Evolutionary conservation across 2,113 vertebrate species (phyloP).

Genomic region (Desmodus rotundus): DNA sequence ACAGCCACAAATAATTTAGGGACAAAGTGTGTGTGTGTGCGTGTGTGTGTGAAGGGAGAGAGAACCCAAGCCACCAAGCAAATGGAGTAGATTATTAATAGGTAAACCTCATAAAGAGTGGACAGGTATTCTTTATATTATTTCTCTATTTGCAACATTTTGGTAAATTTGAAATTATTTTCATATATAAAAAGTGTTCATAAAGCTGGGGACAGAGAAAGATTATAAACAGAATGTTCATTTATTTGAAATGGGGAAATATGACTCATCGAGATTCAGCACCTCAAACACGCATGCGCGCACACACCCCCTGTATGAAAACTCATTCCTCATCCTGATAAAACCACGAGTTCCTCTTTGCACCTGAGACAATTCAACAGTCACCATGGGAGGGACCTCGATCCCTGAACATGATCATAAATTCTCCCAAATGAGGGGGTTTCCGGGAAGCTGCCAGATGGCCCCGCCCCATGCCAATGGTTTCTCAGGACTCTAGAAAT

Average conservation of each 20-base stretch:
- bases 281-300: not conserved
- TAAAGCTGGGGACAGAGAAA: not conserved
- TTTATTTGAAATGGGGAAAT: not conserved
- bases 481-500: not conserved
- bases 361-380: not conserved
- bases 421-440: not conserved
- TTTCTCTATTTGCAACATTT: not conserved
- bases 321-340: not conserved
- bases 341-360: not conserved
- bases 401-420: not conserved
- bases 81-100: not conserved
- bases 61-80: not conserved
- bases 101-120: not conserved
- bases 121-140: not conserved
- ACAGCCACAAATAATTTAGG: not conserved
- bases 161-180: not conserved
- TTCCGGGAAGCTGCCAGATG: not conserved
- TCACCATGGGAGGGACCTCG: too few relatives aligned
- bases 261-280: slow-evolving; percentile 21
- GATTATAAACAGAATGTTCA: not conserved
- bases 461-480: not conserved
- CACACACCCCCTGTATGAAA: not conserved
- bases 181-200: not conserved
- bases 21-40: not conserved
- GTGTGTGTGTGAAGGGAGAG: not conserved